phyloP scores from a whole-genome alignment of 2,797 vertebrate genomes.

The Phoebastria nigripes region DNA sequence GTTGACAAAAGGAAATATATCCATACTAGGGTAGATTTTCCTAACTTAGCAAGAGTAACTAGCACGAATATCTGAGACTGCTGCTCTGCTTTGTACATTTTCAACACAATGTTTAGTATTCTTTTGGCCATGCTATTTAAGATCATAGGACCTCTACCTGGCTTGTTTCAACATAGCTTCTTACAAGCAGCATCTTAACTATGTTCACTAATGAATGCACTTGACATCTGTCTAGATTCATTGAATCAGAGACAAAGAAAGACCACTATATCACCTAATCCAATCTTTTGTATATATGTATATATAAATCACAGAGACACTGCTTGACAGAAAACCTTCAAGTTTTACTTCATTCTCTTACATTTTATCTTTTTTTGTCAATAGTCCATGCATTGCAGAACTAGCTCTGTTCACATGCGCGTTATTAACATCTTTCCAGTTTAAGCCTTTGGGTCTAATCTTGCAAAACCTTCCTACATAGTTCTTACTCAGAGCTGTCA shows the following conservation, averaged over 20 bases:
- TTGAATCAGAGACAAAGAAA: background rate
- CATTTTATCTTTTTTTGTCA: background rate
- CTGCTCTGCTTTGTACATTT: background rate
- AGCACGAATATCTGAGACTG: background rate
- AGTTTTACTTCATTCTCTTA: background rate
- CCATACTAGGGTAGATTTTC: background rate
- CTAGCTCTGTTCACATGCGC: background rate
- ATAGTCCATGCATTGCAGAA: background rate
- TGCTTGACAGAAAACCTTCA: background rate
- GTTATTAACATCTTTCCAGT: background rate
- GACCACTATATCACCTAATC: background rate
- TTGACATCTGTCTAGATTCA: background rate
- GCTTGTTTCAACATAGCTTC: background rate
- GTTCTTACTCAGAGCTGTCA: constrained; percentile 22
- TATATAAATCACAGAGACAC: background rate
- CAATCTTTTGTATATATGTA: background rate
- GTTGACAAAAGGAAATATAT: background rate
- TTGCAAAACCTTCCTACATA: constrained; percentile 7
- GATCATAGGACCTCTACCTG: background rate
- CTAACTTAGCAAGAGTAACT: background rate
- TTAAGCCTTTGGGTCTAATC: background rate
- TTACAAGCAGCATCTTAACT: background rate
- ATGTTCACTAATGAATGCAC: background rate
- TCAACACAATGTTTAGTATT: background rate
- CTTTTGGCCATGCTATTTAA: background rate